Base-by-base conservation (phyloP, 2,113 vertebrate species). In the Cheirogaleus medius region DNA sequence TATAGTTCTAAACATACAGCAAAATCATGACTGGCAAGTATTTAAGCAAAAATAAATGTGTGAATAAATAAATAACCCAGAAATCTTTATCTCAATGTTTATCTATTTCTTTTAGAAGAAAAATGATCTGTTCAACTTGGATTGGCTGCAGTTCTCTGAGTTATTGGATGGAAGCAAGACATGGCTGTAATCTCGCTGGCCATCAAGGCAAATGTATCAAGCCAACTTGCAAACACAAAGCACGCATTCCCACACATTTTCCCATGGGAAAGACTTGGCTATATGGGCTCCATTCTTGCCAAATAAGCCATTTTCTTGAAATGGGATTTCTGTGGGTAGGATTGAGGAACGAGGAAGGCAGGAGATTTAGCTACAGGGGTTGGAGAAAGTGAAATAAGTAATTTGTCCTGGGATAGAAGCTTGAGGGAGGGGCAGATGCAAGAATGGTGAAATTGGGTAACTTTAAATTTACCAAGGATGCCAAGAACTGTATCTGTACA, bases 241-340 rank as follows among this genome's bases (percentile, higher is more conserved):
- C 32, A 90, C 3, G 74, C 54, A 56, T n/a, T 9, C 8, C 56
- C 25, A 66, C 15, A 64, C 8, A 25, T 49, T 76, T 37, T 42
- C 34, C 60, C 69, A 3, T 32, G 25, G 47, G 49, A 32, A 49
- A 77, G 15, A 77, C 42, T 74, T 85, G 73, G 66, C 39, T 74
- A 10, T 34, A 23, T 9, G 54, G 63, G 34, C 10, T 90, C 34
- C 64, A 8, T 1, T 42, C 63, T 20, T 94, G 80, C 44, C 63
- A 93, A 84, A 66, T 34, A 87, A 91, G 23, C 37, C 47, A 90
- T 60, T 81, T 93, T 7, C 37, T 90, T 96, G 87, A 29, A 60
- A 49, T 21, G 39, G 5, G 23, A 77, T 84, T 73, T 89, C 47
- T 32, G 34, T 83, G 20, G 42, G 21, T 0, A 60, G 23, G 1